These are phyloP conservation scores for Drosophila kanekoi DNA, from an alignment of 2,888 invertebrate species.

Conservation along the genomic window DNA sequence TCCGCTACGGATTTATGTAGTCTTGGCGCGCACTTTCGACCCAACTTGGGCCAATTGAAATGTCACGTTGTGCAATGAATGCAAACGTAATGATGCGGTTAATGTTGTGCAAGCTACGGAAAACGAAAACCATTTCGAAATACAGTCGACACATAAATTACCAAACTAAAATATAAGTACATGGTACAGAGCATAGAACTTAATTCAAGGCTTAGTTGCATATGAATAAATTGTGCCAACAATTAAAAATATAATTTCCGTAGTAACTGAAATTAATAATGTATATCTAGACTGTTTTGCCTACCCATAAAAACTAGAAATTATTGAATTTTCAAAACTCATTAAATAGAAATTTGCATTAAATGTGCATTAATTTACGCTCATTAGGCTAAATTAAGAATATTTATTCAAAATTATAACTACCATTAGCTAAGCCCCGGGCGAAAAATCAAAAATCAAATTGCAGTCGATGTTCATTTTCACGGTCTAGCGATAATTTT, in stretches of 20 bases:
- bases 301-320: no score
- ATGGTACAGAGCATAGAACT: not conserved
- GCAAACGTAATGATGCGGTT: constrained; percentile 76
- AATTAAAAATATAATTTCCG: no score
- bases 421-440: constrained; percentile 16
- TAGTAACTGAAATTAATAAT: no score
- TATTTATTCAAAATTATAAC: constrained; percentile 3
- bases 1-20: constrained; percentile 67
- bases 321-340: not conserved
- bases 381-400: constrained; percentile 9
- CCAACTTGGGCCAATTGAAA: constrained; percentile 73
- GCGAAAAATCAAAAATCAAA: constrained; percentile 19
- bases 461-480: constrained; percentile 25
- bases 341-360: not conserved
- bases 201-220: no score
- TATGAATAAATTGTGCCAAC: no score
- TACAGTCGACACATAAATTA: no score
- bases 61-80: constrained; percentile 78
- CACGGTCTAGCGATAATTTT: constrained; percentile 22
- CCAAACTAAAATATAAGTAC: not conserved
- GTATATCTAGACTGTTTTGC: not conserved
- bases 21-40: constrained; percentile 60
- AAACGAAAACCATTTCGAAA: constrained; percentile 9
- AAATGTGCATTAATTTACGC: constrained; percentile 3
- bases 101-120: constrained; percentile 52